These are phyloP conservation scores for Drosophila melanica DNA, from an alignment of 1,140 invertebrate species.

Conservation along the genomic window DNA sequence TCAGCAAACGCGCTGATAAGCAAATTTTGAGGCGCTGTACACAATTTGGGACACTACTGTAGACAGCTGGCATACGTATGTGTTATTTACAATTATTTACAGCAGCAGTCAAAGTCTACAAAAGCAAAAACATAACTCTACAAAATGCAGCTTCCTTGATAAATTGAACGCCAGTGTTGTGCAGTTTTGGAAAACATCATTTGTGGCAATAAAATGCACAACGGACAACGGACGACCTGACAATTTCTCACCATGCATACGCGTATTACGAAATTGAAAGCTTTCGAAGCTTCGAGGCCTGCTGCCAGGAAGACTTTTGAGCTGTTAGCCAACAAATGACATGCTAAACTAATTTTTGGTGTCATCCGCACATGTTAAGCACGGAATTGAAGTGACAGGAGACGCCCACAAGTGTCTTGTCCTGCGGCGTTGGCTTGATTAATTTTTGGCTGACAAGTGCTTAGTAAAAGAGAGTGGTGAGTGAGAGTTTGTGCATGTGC, in stretches of 20 bases:
- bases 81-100: background rate
- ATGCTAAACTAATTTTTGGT: constrained; percentile 75
- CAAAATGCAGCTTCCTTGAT: background rate
- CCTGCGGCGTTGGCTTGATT: constrained; percentile 61
- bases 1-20: constrained; percentile 61
- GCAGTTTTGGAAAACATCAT: constrained; percentile 13
- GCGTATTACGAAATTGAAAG: constrained; percentile 14
- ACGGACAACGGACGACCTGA: background rate
- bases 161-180: too few relatives aligned
- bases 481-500: background rate
- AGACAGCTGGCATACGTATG: too few relatives aligned
- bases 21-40: constrained; percentile 10
- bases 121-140: too few relatives aligned
- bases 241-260: background rate
- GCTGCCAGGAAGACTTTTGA: constrained; percentile 26
- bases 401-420: constrained; percentile 48
- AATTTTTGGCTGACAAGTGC: constrained; percentile 74
- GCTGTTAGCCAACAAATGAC: constrained; percentile 52
- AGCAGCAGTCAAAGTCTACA: too few relatives aligned
- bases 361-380: constrained; percentile 72
- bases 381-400: constrained; percentile 60
- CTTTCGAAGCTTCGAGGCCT: constrained; percentile 26
- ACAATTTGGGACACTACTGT: constrained; percentile 26
- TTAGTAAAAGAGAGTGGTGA: constrained; percentile 15
- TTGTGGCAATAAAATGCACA: constrained; percentile 12